These are phyloP conservation scores for Microhierax caerulescens DNA, from an alignment of 2,797 vertebrate genomes.

Conservation along the genomic window DNA sequence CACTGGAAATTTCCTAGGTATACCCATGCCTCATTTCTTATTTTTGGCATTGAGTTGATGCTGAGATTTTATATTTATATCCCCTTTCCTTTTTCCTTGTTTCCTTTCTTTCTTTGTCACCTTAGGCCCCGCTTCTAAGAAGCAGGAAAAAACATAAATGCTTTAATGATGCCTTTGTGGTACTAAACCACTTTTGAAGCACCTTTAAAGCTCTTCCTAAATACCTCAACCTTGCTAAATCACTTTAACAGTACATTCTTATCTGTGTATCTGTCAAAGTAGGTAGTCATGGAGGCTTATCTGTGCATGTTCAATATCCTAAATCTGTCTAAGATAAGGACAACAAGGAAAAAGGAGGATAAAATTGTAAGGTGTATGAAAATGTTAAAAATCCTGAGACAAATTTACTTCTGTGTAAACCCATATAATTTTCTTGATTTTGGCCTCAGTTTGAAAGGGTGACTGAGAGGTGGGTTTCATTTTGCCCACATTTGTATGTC, in stretches of 20 bases:
- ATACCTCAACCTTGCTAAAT: conserved; percentile 46
- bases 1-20: not conserved
- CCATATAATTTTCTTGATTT: not conserved
- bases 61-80: not conserved
- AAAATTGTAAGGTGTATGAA: conserved; percentile 14
- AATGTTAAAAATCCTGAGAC: not conserved
- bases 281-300: conserved; percentile 60
- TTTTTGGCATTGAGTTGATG: not conserved
- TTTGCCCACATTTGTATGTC: not conserved
- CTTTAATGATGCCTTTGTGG: conserved; percentile 9
- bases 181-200: not conserved
- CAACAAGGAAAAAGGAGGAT: not conserved
- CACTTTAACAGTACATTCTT: conserved; percentile 45
- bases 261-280: conserved; percentile 64
- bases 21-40: not conserved
- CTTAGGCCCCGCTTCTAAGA: not conserved
- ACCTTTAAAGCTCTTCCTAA: conserved; percentile 35
- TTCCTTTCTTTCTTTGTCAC: not conserved
- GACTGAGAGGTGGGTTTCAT: not conserved
- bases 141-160: not conserved
- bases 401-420: not conserved
- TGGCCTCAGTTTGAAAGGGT: not conserved
- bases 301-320: conserved; percentile 58
- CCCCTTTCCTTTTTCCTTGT: not conserved
- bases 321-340: conserved; percentile 58